Evolutionary conservation across 1,140 invertebrate genomes (phyloP).

Genomic region (Lucilia sericata): DNA sequence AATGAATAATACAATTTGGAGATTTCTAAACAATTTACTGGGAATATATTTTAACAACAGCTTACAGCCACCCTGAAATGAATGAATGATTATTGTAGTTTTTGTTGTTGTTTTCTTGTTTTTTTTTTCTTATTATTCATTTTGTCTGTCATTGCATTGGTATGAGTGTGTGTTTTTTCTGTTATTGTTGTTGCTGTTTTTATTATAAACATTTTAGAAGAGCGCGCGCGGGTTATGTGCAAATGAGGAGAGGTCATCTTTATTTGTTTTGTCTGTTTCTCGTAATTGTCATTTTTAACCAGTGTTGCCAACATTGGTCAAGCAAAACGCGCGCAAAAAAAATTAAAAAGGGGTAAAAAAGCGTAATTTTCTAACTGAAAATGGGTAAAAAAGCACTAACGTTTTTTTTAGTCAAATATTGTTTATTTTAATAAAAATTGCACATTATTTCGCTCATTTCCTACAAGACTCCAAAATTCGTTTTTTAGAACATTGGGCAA

Average conservation of each 20-base stretch:
- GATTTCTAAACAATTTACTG: neutral
- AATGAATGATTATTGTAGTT: neutral
- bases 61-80: neutral
- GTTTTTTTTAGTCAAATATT: too few relatives aligned
- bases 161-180: neutral
- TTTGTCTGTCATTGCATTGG: neutral
- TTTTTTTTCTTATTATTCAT: neutral
- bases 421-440: too few relatives aligned
- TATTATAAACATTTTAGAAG: neutral
- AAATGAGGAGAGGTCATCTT: slow-evolving; percentile 36
- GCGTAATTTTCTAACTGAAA: too few relatives aligned
- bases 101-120: neutral
- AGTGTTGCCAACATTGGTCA: too few relatives aligned
- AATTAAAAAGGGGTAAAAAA: too few relatives aligned
- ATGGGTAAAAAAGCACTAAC: too few relatives aligned
- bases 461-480: too few relatives aligned
- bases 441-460: too few relatives aligned
- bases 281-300: slow-evolving; percentile 24
- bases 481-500: too few relatives aligned
- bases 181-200: neutral
- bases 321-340: too few relatives aligned
- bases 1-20: too few relatives aligned
- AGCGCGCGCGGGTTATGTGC: slow-evolving; percentile 26
- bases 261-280: slow-evolving; percentile 17
- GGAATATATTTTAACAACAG: neutral